Percentiles rank a stretch among this genome's conserved stretches.
Evolutionary conservation across 2,888 invertebrate genomes (phyloP).

Genomic region (Hemicrepidius hirtus): DNA sequence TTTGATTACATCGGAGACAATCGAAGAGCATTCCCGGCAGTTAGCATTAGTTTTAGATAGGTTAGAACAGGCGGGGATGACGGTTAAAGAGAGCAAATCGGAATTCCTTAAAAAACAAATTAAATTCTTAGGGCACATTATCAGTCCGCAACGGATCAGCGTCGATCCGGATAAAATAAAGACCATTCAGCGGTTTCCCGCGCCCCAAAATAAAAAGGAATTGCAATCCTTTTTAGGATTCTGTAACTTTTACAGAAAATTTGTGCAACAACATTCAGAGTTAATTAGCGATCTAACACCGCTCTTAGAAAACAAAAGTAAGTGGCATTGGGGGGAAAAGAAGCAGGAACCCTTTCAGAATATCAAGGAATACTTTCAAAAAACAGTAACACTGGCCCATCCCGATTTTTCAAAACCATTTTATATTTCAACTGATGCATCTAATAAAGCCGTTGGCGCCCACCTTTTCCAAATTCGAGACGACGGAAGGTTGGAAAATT

Average conservation of each 20-base stretch:
- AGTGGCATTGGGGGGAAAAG: no score
- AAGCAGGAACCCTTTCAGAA: no score
- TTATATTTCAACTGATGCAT: slow-evolving; percentile 28
- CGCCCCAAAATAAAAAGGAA: slow-evolving; percentile 45
- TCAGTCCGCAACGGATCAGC: slow-evolving; percentile 50
- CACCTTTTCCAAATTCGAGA: no score
- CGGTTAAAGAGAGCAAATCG: no score
- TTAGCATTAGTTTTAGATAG: slow-evolving; percentile 45
- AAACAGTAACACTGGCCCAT: slow-evolving; percentile 13
- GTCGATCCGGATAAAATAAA: slow-evolving; percentile 55
- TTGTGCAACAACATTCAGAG: slow-evolving; percentile 24
- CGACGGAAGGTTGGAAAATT: no score
- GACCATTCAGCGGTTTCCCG: slow-evolving; percentile 55
- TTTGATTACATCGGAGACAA: slow-evolving; percentile 48
- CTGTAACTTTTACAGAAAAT: no score
- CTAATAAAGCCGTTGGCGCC: slow-evolving; percentile 46
- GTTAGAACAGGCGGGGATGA: slow-evolving; percentile 41
- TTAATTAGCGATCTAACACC: neutral
- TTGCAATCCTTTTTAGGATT: no score
- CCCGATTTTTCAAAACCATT: slow-evolving; percentile 29
- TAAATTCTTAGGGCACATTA: slow-evolving; percentile 57
- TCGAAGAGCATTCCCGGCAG: slow-evolving; percentile 51
- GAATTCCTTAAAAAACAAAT: slow-evolving; percentile 53
- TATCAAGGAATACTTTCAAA: slow-evolving; percentile 24
- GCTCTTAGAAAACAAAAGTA: slow-evolving; percentile 15